Conservation (phyloP, 2,113 vertebrate species). For the Heterotis niloticus region DNA sequence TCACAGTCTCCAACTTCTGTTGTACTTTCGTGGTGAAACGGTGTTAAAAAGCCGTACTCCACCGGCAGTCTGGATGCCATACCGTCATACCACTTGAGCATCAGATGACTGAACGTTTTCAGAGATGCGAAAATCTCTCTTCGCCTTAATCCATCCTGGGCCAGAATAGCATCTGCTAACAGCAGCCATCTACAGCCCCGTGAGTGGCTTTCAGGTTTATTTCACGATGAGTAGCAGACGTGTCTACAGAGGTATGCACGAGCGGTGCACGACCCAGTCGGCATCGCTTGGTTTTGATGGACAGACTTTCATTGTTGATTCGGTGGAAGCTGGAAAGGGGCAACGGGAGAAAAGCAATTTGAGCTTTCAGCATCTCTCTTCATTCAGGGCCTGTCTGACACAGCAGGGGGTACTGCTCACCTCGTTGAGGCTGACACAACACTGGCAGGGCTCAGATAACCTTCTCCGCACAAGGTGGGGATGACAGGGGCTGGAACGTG, state of each 20-base stretch:
- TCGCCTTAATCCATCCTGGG: too few species aligned
- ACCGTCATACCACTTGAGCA: too few species aligned
- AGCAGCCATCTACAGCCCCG: too few species aligned
- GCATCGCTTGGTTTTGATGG: neutral
- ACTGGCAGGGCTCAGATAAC: slow-evolving; percentile 30
- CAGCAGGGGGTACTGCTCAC: slow-evolving; percentile 12
- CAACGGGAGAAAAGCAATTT: neutral
- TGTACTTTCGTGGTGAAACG: too few species aligned
- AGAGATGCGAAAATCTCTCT: too few species aligned
- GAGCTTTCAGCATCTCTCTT: neutral
- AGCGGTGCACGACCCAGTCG: neutral
- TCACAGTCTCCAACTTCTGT: too few species aligned
- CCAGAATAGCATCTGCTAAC: too few species aligned
- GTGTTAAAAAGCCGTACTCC: too few species aligned
- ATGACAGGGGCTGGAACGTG: slow-evolving; percentile 21
- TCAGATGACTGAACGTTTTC: too few species aligned
- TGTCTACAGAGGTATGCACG: neutral
- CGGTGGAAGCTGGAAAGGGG: neutral
- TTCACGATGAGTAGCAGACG: neutral
- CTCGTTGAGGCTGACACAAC: slow-evolving; percentile 10
- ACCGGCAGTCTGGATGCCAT: too few species aligned
- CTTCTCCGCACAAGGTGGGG: slow-evolving; percentile 19
- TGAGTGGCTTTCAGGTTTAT: too few species aligned
- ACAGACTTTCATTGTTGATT: neutral
- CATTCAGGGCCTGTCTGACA: slow-evolving; percentile 16